Conservation (phyloP, 2,797 vertebrate species). For the Loris lydekkerianus region DNA sequence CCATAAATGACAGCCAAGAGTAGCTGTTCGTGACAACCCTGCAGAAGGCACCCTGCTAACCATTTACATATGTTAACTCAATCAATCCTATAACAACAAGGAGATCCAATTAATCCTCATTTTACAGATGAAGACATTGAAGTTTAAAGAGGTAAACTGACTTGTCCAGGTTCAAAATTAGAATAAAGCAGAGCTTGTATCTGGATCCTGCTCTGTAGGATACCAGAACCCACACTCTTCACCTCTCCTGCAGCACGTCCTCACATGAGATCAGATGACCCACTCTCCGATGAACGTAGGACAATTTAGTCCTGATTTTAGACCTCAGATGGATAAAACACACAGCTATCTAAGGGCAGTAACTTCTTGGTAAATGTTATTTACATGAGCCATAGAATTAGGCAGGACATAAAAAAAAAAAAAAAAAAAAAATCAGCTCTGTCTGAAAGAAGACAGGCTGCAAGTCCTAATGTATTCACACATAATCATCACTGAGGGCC, state of each 20-base stretch:
- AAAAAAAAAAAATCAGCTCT: neutral
- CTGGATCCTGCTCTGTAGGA: constrained; percentile 6
- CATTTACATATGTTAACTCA: constrained; percentile 3
- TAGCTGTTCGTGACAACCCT: neutral
- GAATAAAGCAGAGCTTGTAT: neutral
- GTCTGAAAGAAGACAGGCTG: constrained; percentile 21
- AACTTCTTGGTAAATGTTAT: constrained; percentile 12
- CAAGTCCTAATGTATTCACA: neutral
- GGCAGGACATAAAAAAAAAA: neutral
- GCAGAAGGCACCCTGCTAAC: neutral
- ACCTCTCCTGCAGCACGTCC: neutral
- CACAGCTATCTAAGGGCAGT: neutral
- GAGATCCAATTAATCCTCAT: neutral
- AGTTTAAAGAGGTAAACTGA: neutral
- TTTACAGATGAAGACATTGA: constrained; percentile 57
- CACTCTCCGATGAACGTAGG: neutral
- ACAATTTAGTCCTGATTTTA: constrained; percentile 3
- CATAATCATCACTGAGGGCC: constrained; percentile 34
- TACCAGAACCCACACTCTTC: constrained; percentile 36
- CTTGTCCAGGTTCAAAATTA: constrained; percentile 7
- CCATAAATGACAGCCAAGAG: neutral
- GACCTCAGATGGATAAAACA: constrained; percentile 21
- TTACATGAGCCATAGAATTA: constrained; percentile 20
- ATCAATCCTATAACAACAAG: constrained; percentile 15
- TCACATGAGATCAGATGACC: neutral